Base-by-base conservation (phyloP, 2,113 vertebrate genomes). In the Craseonycteris thonglongyai region DNA sequence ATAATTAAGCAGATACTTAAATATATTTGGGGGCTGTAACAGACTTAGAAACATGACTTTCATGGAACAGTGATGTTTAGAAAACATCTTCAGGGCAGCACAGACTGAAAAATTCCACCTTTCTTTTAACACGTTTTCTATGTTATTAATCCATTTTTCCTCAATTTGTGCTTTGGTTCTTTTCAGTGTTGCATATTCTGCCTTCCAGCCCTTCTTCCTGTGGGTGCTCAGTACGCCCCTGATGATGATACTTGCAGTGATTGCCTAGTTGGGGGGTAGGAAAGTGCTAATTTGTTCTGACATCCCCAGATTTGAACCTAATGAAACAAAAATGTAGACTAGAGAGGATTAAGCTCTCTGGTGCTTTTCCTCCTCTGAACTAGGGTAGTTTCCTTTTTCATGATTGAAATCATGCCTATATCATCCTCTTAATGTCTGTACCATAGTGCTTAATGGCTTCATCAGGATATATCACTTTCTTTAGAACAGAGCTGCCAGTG, bases 381-480 rank as follows among this genome's bases (percentile, higher is more conserved):
- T 88, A 78, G 91, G 76, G 63, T 93, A 91, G 93, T 88, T 97
- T 95, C 94, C 75, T 84, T 93, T 91, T 95, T 83, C 91, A 47
- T 95, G 96, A 96, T 97, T 96, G 93, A 96, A 97, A 97, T 95
- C 75, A 78, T 74, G 93, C n/a, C 94, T 95, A 65, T 90, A 94
- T 93, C 96, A 96, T 96, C 87, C 80, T 95, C 87, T 96, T 96
- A 97, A 96, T 93, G 94, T 94, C 95, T 96, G 49, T 81, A 94
- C 89, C 81, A 93, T 87, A 38, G 61, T 96, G 91, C 94, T 94
- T 97, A 97, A 97, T 96, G 94, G 75, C 90, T 97, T 97, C 95
- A 81, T 96, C 93, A 97, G 96, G 93, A 96, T 95, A 90, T 93
- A 93, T 95, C 93, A 92, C 91, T 96, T 95, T 94, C 90, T 94